Percentiles rank a stretch among this genome's conserved stretches.
These are phyloP conservation scores for Chaenogobius annularis DNA, from an alignment of 2,113 vertebrate species.

Conservation along the genomic window DNA sequence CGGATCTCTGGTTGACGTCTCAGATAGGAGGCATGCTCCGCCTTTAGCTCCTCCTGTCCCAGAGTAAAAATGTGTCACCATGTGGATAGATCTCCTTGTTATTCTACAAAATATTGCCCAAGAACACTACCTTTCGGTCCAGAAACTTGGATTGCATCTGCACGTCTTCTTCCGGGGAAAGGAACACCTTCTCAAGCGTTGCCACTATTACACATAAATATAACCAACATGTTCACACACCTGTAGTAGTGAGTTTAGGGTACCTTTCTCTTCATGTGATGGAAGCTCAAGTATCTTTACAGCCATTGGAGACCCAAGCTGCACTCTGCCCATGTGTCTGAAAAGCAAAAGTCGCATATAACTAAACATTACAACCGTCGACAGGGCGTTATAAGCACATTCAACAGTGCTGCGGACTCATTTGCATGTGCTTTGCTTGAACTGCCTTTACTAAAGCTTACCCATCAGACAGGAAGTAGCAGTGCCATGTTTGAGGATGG, in stretches of 20 bases:
- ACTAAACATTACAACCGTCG: not conserved
- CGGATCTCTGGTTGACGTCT: conserved; percentile 84
- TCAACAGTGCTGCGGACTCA: not conserved
- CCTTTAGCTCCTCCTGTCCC: conserved; percentile 83
- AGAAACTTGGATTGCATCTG: conserved; percentile 84
- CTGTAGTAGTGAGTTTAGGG: not conserved
- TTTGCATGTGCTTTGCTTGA: not conserved
- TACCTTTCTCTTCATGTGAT: conserved; percentile 69
- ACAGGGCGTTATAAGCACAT: too few species aligned
- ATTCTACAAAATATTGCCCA: too few species aligned
- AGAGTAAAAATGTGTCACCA: conserved; percentile 2
- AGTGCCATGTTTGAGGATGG: conserved; percentile 77
- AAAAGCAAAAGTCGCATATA: not conserved
- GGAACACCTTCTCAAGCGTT: conserved; percentile 80
- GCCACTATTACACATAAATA: conserved; percentile 9
- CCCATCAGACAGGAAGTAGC: conserved; percentile 86
- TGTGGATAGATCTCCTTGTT: not conserved
- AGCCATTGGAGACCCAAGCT: conserved; percentile 81
- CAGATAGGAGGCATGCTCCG: conserved; percentile 78
- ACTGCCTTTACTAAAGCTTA: conserved; percentile 45
- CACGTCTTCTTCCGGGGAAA: conserved; percentile 86
- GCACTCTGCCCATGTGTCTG: conserved; percentile 83
- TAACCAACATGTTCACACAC: not conserved
- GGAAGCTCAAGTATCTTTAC: conserved; percentile 78
- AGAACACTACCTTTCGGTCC: conserved; percentile 83